A percentile compares a stretch with the other conserved stretches of the same genome.
phyloP scores from a whole-genome alignment of 2,797 vertebrate genomes.

The Echiichthys vipera region DNA sequence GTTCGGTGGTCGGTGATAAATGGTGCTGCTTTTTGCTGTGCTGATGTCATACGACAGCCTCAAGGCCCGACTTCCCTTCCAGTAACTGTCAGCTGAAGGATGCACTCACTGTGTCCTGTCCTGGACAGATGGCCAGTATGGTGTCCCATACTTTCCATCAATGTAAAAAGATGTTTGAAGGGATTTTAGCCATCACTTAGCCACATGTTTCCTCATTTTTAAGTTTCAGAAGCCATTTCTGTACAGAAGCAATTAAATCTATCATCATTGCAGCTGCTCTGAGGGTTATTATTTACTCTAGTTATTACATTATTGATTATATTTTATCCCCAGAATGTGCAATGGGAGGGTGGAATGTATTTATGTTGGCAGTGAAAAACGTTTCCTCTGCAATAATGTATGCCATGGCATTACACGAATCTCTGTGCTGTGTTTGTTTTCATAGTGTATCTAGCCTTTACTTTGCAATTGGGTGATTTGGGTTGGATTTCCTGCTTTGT shows the following conservation, averaged over 20 bases:
- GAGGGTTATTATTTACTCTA: slow-evolving; percentile 61
- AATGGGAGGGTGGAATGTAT: slow-evolving; percentile 68
- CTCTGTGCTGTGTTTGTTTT: slow-evolving; percentile 81
- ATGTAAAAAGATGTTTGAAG: slow-evolving; percentile 30
- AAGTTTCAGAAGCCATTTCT: slow-evolving; percentile 61
- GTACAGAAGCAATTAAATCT: slow-evolving; percentile 73
- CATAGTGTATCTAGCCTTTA: slow-evolving; percentile 75
- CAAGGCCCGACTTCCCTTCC: slow-evolving; percentile 88
- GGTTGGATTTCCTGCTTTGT: slow-evolving; percentile 79
- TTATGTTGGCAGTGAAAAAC: slow-evolving; percentile 70
- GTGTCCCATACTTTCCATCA: slow-evolving; percentile 54
- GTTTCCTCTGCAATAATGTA: slow-evolving; percentile 75
- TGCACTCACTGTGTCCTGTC: slow-evolving; percentile 72
- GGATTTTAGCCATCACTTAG: slow-evolving; percentile 10
- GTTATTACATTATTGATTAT: slow-evolving; percentile 71
- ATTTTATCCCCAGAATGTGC: slow-evolving; percentile 63
- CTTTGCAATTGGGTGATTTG: slow-evolving; percentile 77
- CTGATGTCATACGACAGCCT: slow-evolving; percentile 95
- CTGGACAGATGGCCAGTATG: slow-evolving; percentile 57
- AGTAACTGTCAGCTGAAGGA: slow-evolving; percentile 77
- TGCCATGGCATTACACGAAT: slow-evolving; percentile 76
- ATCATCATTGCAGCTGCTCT: slow-evolving; percentile 58
- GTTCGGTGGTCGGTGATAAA: slow-evolving; percentile 94
- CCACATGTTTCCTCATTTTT: slow-evolving; percentile 25
- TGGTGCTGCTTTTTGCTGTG: slow-evolving; percentile 86